These are phyloP conservation scores for Tragelaphus imberbis DNA, from an alignment of 2,113 vertebrate genomes.

Conservation along the genomic window DNA sequence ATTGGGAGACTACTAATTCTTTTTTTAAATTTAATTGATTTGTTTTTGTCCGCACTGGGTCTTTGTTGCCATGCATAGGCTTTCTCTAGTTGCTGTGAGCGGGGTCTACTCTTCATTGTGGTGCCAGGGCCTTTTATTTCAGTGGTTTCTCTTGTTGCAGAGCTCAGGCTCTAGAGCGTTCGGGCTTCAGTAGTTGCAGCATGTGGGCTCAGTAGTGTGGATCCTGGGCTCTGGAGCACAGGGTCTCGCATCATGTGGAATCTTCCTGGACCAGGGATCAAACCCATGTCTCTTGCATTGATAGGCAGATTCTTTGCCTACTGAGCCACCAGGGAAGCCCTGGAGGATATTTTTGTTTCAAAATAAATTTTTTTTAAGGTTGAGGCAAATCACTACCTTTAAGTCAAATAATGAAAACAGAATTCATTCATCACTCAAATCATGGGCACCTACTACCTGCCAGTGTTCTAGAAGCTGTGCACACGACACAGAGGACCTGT, in stretches of 20 bases:
- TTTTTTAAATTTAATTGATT: background rate
- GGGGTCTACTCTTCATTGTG: accelerated
- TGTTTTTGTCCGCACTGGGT: background rate
- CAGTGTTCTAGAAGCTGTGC: background rate
- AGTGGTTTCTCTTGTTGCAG: background rate
- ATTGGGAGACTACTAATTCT: background rate
- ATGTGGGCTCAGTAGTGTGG: background rate
- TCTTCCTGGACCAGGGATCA: background rate
- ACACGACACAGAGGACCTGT: background rate
- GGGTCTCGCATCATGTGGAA: background rate
- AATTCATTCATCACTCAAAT: background rate
- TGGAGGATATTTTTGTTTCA: background rate
- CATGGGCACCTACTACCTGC: background rate
- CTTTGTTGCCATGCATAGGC: background rate
- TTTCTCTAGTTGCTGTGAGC: background rate
- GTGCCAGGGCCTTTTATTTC: background rate
- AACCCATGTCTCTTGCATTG: background rate
- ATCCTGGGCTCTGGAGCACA: background rate
- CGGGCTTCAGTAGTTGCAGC: background rate
- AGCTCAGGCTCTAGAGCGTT: background rate
- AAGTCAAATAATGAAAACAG: background rate
- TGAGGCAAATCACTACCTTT: background rate
- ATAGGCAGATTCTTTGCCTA: background rate
- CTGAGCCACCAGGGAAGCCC: background rate
- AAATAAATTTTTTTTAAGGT: background rate